A percentile compares a stretch with the other conserved stretches of the same genome.
Evolutionary conservation across 35 echinoderm and acorn worm genomes (phyloP).

Genomic region (Patiria miniata): DNA sequence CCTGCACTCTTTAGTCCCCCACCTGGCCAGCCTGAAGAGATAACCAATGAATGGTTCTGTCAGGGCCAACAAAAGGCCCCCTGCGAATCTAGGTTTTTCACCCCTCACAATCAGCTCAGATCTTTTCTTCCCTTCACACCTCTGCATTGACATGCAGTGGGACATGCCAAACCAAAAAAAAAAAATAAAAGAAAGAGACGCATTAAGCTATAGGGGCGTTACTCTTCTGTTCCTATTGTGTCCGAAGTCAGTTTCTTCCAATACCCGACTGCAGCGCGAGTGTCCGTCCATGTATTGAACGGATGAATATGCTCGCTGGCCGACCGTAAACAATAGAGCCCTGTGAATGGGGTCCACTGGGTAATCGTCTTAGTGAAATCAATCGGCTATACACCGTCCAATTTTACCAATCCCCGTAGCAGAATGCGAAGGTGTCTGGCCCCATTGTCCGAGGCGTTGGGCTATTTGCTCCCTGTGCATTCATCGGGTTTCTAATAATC

Average conservation of each 20-base stretch:
- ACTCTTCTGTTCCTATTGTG: neutral
- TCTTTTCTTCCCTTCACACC: slow-evolving; percentile 22
- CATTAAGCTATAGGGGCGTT: neutral
- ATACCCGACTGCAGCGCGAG: neutral
- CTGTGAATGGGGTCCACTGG: neutral
- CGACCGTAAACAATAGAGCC: slow-evolving; percentile 9
- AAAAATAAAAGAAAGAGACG: neutral
- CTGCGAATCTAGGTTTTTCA: neutral
- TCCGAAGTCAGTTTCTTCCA: slow-evolving; percentile 2
- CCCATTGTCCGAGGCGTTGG: slow-evolving; percentile 14
- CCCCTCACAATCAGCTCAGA: neutral
- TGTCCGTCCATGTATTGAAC: slow-evolving; percentile 25
- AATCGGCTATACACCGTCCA: slow-evolving; percentile 19
- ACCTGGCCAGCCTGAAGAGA: neutral
- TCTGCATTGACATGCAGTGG: slow-evolving; percentile 19
- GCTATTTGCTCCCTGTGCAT: slow-evolving; percentile 24
- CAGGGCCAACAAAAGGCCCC: neutral
- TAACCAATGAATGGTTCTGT: neutral
- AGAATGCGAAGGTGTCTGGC: slow-evolving; percentile 23
- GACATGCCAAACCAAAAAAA: slow-evolving; percentile 6
- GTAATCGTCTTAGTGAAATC: slow-evolving; percentile 29
- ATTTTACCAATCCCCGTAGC: slow-evolving; percentile 16
- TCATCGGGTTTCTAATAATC: slow-evolving; percentile 23
- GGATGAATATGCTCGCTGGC: slow-evolving; percentile 15
- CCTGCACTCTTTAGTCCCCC: neutral